Base-by-base conservation (phyloP, 1,140 invertebrate species). In the Meteorus sp. region DNA sequence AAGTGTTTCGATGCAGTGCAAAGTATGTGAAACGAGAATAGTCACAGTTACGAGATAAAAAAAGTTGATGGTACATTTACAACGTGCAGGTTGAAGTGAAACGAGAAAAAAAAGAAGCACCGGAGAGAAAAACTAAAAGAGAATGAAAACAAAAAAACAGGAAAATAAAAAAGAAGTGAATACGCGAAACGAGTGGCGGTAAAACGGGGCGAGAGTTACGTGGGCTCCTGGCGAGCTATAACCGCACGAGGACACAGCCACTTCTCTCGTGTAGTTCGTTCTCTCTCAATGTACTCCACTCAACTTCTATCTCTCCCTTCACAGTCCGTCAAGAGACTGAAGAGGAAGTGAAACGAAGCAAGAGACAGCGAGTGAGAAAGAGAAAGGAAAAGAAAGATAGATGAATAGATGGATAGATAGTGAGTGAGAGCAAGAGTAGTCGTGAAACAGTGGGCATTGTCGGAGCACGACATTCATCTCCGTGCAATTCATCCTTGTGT, bases 381-480 rank as follows among this genome's bases (percentile, higher is more conserved):
- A n/a, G n/a, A n/a, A n/a, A n/a, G n/a, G n/a, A n/a, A n/a, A n/a
- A n/a, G n/a, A n/a, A n/a, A n/a, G n/a, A n/a, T n/a, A n/a, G n/a
- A n/a, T n/a, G n/a, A n/a, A n/a, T n/a, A n/a, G n/a, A n/a, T n/a
- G n/a, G n/a, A n/a, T n/a, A n/a, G n/a, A n/a, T n/a, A n/a, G n/a
- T n/a, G n/a, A n/a, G n/a, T n/a, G n/a, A n/a, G n/a, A n/a, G n/a
- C n/a, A n/a, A n/a, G n/a, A n/a, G n/a, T n/a, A n/a, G 62, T 48
- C 45, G 50, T 47, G 66, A 68, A 69, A 61, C 63, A 62, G 58
- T 60, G 67, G 63, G 65, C 68, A 72, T 72, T 72, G 70, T 72
- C 67, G 60, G 67, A 67, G 60, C 63, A 67, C 67, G 68, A 68
- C 67, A 69, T 72, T 70, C 68, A 72, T 70, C 65, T 64, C 62